Percentiles rank a stretch among this genome's conserved stretches.
These are phyloP conservation scores for Parthenolecanium corni DNA, from an alignment of 2,888 invertebrate genomes.

Conservation along the genomic window DNA sequence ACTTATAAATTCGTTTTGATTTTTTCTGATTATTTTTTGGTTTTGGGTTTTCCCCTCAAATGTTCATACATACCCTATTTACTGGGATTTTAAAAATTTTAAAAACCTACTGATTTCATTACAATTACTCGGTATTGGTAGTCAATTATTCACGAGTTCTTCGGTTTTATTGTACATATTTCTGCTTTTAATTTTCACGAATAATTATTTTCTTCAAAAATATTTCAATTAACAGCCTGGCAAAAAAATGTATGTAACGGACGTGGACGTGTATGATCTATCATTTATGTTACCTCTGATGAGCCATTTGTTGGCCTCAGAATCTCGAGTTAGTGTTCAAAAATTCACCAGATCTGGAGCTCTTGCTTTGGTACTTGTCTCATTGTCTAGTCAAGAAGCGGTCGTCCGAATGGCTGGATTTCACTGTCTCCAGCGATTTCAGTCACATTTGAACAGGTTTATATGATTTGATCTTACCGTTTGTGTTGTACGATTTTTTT, in stretches of 20 bases:
- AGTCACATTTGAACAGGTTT: constrained; percentile 57
- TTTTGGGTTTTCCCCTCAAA: too few species aligned
- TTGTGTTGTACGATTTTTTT: neutral
- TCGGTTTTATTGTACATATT: too few species aligned
- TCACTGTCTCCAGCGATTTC: constrained; percentile 60
- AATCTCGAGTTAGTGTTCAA: constrained; percentile 58
- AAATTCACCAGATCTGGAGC: constrained; percentile 58
- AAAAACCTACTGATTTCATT: too few species aligned
- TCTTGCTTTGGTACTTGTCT: constrained; percentile 56
- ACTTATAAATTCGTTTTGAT: neutral
- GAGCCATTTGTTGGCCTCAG: constrained; percentile 59
- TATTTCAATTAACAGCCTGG: constrained; percentile 9
- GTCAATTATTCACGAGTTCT: too few species aligned
- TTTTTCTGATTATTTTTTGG: too few species aligned
- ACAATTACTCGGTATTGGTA: too few species aligned
- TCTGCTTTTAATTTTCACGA: too few species aligned
- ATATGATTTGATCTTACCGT: neutral
- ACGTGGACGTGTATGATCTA: constrained; percentile 60
- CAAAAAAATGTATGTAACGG: neutral
- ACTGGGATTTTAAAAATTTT: too few species aligned
- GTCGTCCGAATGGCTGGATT: constrained; percentile 60
- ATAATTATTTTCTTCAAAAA: too few species aligned
- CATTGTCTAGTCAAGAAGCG: constrained; percentile 55
- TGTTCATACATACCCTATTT: too few species aligned
- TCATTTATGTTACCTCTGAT: constrained; percentile 68